Conservation (phyloP, 1,140 invertebrate species). For the Sitophilus oryzae region DNA sequence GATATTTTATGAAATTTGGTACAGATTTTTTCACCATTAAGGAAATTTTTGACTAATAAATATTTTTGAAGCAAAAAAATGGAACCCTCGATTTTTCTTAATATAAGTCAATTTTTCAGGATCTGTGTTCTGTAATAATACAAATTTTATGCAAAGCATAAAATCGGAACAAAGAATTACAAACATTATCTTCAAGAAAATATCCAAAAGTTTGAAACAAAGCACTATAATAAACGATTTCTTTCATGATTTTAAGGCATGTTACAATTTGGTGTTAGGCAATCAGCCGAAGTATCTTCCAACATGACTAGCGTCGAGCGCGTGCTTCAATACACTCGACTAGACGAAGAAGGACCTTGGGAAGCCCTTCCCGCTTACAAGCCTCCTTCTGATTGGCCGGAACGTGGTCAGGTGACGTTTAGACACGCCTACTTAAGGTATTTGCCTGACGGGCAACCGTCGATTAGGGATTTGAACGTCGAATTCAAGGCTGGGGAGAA, state of each 20-base stretch:
- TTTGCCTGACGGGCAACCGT: constrained; percentile 45
- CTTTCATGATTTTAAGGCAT: constrained; percentile 45
- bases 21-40: too few species aligned
- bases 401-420: constrained; percentile 59
- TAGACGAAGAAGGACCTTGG: constrained; percentile 56
- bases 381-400: constrained; percentile 66
- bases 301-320: constrained; percentile 74
- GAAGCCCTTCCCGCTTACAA: constrained; percentile 42
- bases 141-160: too few species aligned
- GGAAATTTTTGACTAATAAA: too few species aligned
- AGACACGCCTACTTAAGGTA: constrained; percentile 57
- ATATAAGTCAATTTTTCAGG: too few species aligned
- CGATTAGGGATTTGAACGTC: constrained; percentile 63
- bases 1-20: too few species aligned
- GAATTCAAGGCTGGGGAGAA: constrained; percentile 60
- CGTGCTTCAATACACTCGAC: constrained; percentile 68
- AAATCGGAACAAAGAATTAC: too few species aligned
- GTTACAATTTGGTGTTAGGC: constrained; percentile 77
- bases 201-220: too few species aligned
- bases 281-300: constrained; percentile 67
- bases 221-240: too few species aligned
- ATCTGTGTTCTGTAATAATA: too few species aligned
- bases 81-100: too few species aligned
- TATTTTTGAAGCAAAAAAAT: too few species aligned
- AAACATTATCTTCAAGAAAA: too few species aligned